Evolutionary conservation across 30 jellyfish, hydroid and myxozoan species (phyloP), one percentile per base, ranked within the genome.

Genomic region (Calvadosia cruxmelitensis): DNA sequence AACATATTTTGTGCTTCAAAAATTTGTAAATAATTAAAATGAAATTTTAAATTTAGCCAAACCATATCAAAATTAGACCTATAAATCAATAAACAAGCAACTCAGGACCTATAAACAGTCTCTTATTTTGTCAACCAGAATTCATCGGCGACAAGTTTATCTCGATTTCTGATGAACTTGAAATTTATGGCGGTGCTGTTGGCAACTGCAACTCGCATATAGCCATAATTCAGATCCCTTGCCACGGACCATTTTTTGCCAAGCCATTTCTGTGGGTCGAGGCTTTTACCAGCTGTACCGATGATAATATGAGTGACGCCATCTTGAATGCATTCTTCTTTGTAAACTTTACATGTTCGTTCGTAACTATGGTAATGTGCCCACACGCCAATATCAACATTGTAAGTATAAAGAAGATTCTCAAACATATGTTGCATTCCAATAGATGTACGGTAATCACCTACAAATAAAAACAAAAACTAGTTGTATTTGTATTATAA

Each of bases 341-440:
- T 64, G 82, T 84, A 76, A 0, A 71, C 88, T 64, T 74, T 74
- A 66, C 95, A 84, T 3, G 95, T 84, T 2, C 95, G 79, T 71
- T 84, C 95, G 77, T 84, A 84, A 68, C 82, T 71, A 62, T 84
- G 95, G 72, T 84, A 84, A 34, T 84, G 95, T 7, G 93, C 95
- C 93, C 93, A 84, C 74, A 77, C 63, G 2, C 86, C 95, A 50
- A 84, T 26, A 70, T 84, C 93, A 28, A 84, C 95, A 16, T 65
- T 73, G 86, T 84, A 77, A 49, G 65, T 71, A 72, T 70, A 66
- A 20, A 84, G 73, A n/a, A 84, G 72, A 34, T 71, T 83, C 36
- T 84, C 95, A 49, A 84, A 78, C 34, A 67, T 76, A 12, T 66
- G 52, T 62, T 78, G 77, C 95, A 84, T 76, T 25, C 68, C 71